These are phyloP conservation scores for Halcyon badia DNA, from an alignment of 2,797 vertebrate genomes.

Conservation along the genomic window DNA sequence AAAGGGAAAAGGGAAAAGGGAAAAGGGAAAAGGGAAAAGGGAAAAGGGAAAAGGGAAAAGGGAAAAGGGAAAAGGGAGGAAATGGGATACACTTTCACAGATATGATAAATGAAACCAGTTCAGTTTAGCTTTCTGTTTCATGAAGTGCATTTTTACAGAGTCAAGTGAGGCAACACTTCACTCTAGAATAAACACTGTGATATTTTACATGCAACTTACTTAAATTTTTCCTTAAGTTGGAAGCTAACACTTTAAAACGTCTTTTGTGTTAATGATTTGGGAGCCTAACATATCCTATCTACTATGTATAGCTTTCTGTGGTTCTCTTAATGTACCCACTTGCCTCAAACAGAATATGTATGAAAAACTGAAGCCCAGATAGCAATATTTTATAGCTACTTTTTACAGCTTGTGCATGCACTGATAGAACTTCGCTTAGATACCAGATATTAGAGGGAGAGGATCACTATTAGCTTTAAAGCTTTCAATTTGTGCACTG, in stretches of 20 bases:
- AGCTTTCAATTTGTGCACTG: neutral
- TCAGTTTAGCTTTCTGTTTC: neutral
- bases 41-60: no score
- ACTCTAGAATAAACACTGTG: neutral
- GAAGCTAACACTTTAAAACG: conserved; percentile 3
- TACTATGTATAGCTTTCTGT: neutral
- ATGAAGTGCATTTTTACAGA: conserved; percentile 26
- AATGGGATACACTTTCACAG: neutral
- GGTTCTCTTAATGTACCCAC: neutral
- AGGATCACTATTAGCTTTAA: neutral
- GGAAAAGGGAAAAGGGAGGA: neutral
- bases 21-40: neutral
- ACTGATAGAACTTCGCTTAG: neutral
- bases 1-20: neutral
- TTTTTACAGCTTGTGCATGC: neutral
- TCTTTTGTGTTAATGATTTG: neutral
- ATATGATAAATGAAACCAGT: neutral
- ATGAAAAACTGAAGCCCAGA: neutral
- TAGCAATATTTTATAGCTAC: neutral
- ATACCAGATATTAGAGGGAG: neutral
- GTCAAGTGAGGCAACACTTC: conserved; percentile 39
- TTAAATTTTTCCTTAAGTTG: neutral
- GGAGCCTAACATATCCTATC: neutral
- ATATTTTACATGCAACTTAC: neutral
- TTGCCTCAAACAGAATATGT: neutral